A percentile compares a stretch with the other conserved stretches of the same genome.
Conservation (phyloP, 2,113 vertebrate species). For the Psettodes erumei region DNA sequence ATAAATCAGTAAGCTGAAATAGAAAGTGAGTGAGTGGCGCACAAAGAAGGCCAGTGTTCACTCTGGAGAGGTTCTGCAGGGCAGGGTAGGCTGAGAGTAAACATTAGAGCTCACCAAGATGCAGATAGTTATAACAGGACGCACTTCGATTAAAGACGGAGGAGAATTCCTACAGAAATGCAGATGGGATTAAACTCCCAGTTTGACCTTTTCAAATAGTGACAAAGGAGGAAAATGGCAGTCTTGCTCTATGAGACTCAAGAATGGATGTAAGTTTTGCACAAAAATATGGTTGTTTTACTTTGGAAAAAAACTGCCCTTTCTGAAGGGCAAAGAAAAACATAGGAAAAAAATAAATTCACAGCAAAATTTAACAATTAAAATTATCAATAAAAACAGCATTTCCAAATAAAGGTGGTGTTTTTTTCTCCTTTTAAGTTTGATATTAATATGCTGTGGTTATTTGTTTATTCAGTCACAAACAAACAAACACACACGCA, state of each 20-base stretch:
- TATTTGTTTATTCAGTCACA: neutral
- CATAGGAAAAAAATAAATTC: neutral
- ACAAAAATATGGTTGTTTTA: neutral
- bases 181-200: neutral
- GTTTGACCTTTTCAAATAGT: neutral
- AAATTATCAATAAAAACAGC: neutral
- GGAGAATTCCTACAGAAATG: neutral
- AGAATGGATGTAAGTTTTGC: neutral
- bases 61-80: constrained; percentile 25
- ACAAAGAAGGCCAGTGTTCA: constrained; percentile 71
- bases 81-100: constrained; percentile 56
- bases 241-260: neutral
- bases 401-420: neutral
- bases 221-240: neutral
- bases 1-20: constrained; percentile 58
- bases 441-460: neutral
- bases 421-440: neutral
- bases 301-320: neutral
- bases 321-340: neutral
- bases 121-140: constrained; percentile 20
- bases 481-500: constrained; percentile 6
- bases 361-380: neutral
- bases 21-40: constrained; percentile 47
- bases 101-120: constrained; percentile 50
- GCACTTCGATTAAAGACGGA: constrained; percentile 18